Base-by-base conservation (phyloP, 2,888 invertebrate genomes). In the Leucophora obtusa region DNA sequence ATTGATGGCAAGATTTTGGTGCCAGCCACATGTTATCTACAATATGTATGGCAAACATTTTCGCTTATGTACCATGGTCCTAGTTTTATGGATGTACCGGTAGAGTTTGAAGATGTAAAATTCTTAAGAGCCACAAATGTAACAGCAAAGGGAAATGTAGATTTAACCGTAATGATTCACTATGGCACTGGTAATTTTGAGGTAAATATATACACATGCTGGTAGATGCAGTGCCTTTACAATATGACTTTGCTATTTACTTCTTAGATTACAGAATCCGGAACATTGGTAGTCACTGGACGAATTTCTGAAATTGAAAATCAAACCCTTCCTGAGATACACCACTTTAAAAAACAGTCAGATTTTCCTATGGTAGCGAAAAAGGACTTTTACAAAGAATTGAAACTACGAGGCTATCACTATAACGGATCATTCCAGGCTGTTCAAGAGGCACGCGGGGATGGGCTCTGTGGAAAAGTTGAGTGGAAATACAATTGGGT, bases 401-500 rank as follows among this genome's bases (percentile, higher is more conserved):
- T 95, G 58, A 91, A 93, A 82, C 92, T 95, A 1, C 92, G 95
- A 84, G 95, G 95, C 2, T 94, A 95, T 86, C 94, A 93, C 82
- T 93, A 93, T 86, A 87, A 83, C 66, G 90, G 90, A 0, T 78
- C 81, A 0, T 90, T 90, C 78, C 86, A 84, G 54, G 86, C 86
- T 0, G 89, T 90, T 0, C 75, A 83, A 2, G 70, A 80, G 9
- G 90, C 89, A 0, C 87, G 90, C 0, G 82, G 87, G 1, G 90
- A 91, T 83, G 90, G 91, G 0, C 69, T 86, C 0, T 87, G 84
- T 28, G 91, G 90, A 5, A 85, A 86, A 87, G 87, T 85, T 7
- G 89, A 92, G 66, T 97, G 96, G 96, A 92, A 93, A 62, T 94
- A 94, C 85, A 96, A 96, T 90, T 98, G 97, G 97, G 94, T 96